These are phyloP conservation scores for Psilopogon haemacephalus DNA, from an alignment of 2,113 vertebrate genomes.

Conservation along the genomic window DNA sequence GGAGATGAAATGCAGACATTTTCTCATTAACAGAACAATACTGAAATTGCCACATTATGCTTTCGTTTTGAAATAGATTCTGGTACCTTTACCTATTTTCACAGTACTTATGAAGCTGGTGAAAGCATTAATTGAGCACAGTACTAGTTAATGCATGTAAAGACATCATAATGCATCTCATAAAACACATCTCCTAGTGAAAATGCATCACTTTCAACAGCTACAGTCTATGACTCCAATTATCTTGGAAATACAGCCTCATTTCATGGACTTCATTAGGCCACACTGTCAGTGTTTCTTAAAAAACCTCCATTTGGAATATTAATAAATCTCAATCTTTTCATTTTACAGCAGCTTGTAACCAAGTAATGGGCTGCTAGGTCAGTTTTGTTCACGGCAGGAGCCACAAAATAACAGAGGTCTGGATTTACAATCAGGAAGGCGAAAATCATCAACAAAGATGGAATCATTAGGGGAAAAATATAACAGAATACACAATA, in stretches of 20 bases:
- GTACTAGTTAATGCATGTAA: not conserved
- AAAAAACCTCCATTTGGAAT: constrained; percentile 14
- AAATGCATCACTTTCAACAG: not conserved
- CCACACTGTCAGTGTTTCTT: not conserved
- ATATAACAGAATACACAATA: not conserved
- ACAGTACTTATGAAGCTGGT: not conserved
- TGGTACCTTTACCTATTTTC: not conserved
- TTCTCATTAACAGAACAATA: constrained; percentile 36
- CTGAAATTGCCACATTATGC: constrained; percentile 24
- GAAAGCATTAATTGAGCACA: not conserved
- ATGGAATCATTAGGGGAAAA: not conserved
- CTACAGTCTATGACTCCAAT: not conserved
- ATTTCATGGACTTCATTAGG: not conserved
- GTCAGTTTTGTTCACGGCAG: not conserved
- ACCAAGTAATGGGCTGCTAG: not conserved
- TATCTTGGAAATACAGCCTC: not conserved
- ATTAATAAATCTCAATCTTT: not conserved
- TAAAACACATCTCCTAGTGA: constrained; percentile 10
- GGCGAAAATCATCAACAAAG: not conserved
- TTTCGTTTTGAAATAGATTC: not conserved
- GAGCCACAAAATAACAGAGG: not conserved
- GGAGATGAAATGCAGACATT: constrained; percentile 42
- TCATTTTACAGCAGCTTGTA: not conserved
- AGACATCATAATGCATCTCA: not conserved
- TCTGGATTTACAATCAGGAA: not conserved